These are phyloP conservation scores for Sarcophaga peregrina DNA, from an alignment of 1,140 invertebrate genomes.

Conservation along the genomic window DNA sequence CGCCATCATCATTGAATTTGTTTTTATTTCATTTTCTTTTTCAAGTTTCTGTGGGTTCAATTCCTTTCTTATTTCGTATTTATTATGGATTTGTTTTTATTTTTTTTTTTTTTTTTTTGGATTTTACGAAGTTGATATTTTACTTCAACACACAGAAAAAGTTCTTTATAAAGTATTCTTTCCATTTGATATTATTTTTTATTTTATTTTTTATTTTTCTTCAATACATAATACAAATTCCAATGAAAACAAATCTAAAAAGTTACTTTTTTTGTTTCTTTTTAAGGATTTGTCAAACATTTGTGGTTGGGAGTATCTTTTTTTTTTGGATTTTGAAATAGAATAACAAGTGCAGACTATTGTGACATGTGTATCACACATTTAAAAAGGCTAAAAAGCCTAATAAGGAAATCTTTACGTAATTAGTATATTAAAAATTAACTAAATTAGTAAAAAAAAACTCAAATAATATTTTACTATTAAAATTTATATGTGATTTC, in stretches of 20 bases:
- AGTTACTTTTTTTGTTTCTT: not conserved
- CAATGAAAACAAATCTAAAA: not conserved
- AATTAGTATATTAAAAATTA: too few relatives aligned
- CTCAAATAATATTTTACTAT: too few relatives aligned
- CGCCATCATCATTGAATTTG: not conserved
- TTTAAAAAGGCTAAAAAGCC: not conserved
- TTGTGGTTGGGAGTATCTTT: not conserved
- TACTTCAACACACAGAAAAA: constrained; percentile 4
- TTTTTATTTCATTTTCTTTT: constrained; percentile 1
- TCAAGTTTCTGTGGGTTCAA: not conserved
- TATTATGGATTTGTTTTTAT: not conserved
- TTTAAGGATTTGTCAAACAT: not conserved
- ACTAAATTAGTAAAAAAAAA: too few relatives aligned
- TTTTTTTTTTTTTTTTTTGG: not conserved
- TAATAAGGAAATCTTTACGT: too few relatives aligned
- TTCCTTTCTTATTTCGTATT: not conserved
- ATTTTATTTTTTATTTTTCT: not conserved
- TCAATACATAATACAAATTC: not conserved
- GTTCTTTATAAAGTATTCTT: not conserved
- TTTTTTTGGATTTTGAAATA: not conserved
- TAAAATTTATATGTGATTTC: too few relatives aligned
- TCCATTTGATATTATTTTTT: not conserved
- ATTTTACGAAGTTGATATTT: constrained; percentile 12
- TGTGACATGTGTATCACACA: constrained; percentile 8
- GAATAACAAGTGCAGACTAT: not conserved